phyloP scores from a whole-genome alignment of 2,888 invertebrate genomes.

The Augochlorella aurata region DNA sequence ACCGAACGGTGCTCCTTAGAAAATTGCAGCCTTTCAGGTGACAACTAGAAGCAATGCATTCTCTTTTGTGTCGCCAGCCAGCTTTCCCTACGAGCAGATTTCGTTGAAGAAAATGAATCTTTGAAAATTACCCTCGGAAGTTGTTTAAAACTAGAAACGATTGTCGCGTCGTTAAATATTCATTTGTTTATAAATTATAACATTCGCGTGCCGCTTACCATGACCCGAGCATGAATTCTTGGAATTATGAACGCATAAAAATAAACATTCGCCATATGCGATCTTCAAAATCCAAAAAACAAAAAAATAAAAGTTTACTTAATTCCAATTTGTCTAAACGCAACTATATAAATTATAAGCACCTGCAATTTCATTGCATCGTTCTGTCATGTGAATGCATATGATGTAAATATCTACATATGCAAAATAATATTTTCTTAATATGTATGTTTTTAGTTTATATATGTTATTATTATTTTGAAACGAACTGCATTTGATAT shows the following conservation, averaged over 20 bases:
- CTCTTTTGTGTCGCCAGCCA: constrained; percentile 5
- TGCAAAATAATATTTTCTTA: too few species aligned
- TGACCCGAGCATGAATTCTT: background rate
- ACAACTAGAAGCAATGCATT: constrained; percentile 49
- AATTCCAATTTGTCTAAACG: too few species aligned
- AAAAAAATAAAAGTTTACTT: too few species aligned
- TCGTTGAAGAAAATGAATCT: background rate
- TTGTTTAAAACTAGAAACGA: background rate
- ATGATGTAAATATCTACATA: background rate
- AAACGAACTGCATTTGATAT: background rate
- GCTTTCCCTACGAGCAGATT: background rate
- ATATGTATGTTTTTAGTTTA: too few species aligned
- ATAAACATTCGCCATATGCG: too few species aligned
- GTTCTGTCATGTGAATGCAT: background rate
- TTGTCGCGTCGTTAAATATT: background rate
- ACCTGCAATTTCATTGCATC: too few species aligned
- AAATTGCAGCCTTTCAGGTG: constrained; percentile 45
- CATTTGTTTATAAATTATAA: background rate
- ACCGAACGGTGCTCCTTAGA: constrained; percentile 38
- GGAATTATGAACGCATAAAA: background rate
- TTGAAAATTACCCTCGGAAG: background rate
- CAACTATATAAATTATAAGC: background rate
- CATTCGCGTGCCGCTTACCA: background rate
- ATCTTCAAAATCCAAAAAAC: too few species aligned
- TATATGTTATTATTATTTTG: background rate